Evolutionary conservation across 2,888 invertebrate species (phyloP).

Genomic region (Thysanoteuthis rhombus): DNA sequence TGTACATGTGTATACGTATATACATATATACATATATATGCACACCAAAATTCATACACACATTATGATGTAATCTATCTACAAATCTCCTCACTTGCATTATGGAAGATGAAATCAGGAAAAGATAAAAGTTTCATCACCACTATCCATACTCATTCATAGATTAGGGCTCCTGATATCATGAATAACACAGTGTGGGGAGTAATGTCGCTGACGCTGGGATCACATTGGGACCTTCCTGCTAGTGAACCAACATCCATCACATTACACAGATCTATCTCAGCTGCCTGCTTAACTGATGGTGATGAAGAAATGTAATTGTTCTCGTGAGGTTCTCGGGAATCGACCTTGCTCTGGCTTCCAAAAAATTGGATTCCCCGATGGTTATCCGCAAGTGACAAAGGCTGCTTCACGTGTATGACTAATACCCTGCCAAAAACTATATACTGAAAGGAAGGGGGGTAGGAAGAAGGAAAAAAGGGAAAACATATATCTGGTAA

Average conservation of each 20-base stretch:
- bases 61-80: neutral
- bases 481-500: no score
- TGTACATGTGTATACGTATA: neutral
- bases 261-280: neutral
- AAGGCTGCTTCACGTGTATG: neutral
- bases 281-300: neutral
- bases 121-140: neutral
- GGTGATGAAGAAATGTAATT: neutral
- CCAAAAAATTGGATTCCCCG: neutral
- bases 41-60: neutral
- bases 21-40: neutral
- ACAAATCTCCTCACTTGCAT: neutral
- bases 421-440: neutral
- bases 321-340: neutral
- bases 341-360: slow-evolving; percentile 12
- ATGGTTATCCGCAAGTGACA: neutral
- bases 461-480: no score
- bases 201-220: neutral
- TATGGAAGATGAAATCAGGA: neutral
- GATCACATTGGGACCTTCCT: neutral
- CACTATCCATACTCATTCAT: neutral
- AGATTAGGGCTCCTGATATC: neutral
- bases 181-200: neutral
- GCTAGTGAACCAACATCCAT: neutral
- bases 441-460: no score